Conservation (phyloP, 2,797 vertebrate genomes). For the Chrysolophus pictus region DNA sequence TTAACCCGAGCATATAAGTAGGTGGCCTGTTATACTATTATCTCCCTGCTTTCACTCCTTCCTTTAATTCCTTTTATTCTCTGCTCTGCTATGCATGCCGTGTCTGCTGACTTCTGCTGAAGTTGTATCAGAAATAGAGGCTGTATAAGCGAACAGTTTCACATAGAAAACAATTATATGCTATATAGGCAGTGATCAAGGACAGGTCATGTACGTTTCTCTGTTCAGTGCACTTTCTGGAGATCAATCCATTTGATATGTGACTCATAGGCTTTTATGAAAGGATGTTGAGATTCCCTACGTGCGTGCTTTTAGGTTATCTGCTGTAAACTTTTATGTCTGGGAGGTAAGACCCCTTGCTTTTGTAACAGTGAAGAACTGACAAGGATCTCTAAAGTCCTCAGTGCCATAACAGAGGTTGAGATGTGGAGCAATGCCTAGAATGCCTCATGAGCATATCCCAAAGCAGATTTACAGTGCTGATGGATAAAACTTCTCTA, state of each 20-base stretch:
- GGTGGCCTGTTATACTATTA: background rate
- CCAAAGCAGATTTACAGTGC: background rate
- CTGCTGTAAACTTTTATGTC: background rate
- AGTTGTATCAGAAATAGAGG: background rate
- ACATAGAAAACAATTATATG: accelerated
- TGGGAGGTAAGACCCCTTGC: background rate
- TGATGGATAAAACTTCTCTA: background rate
- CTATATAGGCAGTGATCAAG: background rate
- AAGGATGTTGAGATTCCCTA: background rate
- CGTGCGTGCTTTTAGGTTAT: background rate
- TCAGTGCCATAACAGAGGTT: background rate
- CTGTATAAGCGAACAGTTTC: background rate
- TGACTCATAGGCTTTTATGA: no score
- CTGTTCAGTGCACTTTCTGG: background rate
- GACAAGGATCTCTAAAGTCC: background rate
- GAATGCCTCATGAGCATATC: background rate
- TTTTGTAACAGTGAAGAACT: background rate
- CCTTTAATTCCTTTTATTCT: background rate
- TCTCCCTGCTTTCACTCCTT: background rate
- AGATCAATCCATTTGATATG: background rate
- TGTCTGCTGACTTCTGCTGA: background rate
- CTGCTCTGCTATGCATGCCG: background rate
- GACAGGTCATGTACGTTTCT: background rate
- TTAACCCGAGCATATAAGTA: background rate
- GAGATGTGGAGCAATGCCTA: background rate